phyloP scores from a whole-genome alignment of 2,888 invertebrate genomes.

The Protophormia terraenovae region DNA sequence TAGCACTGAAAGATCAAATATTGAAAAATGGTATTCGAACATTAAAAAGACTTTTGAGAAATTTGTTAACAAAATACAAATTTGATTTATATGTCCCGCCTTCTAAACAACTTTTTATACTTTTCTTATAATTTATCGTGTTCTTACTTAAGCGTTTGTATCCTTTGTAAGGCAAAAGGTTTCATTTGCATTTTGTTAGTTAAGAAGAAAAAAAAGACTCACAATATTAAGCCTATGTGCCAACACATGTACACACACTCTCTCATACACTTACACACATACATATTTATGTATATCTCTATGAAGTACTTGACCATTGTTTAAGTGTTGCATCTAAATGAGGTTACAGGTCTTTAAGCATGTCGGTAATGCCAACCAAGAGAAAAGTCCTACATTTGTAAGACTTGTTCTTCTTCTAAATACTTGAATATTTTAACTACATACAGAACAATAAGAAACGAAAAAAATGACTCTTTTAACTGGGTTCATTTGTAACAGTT shows the following conservation, averaged over 20 bases:
- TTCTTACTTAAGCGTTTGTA: background rate
- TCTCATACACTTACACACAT: background rate
- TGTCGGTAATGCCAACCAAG: conserved; percentile 10
- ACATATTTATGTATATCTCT: background rate
- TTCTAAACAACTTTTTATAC: no score
- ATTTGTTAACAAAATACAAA: no score
- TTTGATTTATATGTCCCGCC: no score
- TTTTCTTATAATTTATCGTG: background rate
- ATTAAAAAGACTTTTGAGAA: no score
- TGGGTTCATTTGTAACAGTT: conserved; percentile 21
- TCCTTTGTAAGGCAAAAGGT: conserved; percentile 14
- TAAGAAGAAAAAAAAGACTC: background rate
- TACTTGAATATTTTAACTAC: conserved; percentile 33
- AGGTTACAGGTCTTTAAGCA: conserved; percentile 36
- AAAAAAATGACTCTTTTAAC: background rate
- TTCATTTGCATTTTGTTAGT: conserved; percentile 35
- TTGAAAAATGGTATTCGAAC: no score
- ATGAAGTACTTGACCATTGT: conserved; percentile 43
- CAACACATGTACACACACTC: background rate
- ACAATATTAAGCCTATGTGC: conserved; percentile 3
- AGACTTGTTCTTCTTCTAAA: background rate
- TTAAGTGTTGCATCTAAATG: conserved; percentile 17
- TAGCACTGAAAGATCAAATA: no score
- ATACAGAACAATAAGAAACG: background rate
- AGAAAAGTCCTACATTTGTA: background rate